Conservation (phyloP, 2,797 vertebrate genomes). For the Enteromius viviparus region DNA sequence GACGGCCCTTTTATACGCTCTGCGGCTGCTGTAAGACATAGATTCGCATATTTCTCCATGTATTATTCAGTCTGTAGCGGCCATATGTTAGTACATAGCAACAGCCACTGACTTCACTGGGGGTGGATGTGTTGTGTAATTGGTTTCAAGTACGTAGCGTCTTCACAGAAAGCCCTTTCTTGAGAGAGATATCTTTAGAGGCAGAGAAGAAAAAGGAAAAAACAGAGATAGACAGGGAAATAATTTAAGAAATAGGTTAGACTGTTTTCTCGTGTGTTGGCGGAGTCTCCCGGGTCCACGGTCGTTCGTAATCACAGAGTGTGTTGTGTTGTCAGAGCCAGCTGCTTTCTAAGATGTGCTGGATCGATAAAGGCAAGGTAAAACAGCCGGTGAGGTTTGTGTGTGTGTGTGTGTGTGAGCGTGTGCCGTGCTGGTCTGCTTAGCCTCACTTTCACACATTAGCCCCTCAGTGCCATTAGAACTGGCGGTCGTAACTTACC, state of each 20-base stretch:
- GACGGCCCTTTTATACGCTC: conserved; percentile 70
- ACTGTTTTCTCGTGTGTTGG: conserved; percentile 67
- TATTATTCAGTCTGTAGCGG: conserved; percentile 81
- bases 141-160: conserved; percentile 82
- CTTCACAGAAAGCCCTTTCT: conserved; percentile 72
- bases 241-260: conserved; percentile 50
- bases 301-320: conserved; percentile 75
- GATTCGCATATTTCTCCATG: conserved; percentile 73
- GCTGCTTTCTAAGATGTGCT: conserved; percentile 74
- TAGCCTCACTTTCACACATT: conserved; percentile 69
- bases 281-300: conserved; percentile 65
- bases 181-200: conserved; percentile 70
- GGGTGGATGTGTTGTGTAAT: conserved; percentile 79
- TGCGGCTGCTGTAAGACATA: conserved; percentile 52
- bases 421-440: conserved; percentile 37
- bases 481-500: conserved; percentile 74
- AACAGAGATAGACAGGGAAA: neutral
- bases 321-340: conserved; percentile 74
- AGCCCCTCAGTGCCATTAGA: conserved; percentile 76
- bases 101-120: conserved; percentile 64
- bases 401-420: conserved; percentile 37
- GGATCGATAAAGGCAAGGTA: conserved; percentile 74
- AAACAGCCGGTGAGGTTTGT: conserved; percentile 66
- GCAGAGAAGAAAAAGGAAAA: conserved; percentile 47
- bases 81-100: conserved; percentile 74